These are phyloP conservation scores for Ibycter americanus DNA, from an alignment of 2,797 vertebrate genomes.

Conservation along the genomic window DNA sequence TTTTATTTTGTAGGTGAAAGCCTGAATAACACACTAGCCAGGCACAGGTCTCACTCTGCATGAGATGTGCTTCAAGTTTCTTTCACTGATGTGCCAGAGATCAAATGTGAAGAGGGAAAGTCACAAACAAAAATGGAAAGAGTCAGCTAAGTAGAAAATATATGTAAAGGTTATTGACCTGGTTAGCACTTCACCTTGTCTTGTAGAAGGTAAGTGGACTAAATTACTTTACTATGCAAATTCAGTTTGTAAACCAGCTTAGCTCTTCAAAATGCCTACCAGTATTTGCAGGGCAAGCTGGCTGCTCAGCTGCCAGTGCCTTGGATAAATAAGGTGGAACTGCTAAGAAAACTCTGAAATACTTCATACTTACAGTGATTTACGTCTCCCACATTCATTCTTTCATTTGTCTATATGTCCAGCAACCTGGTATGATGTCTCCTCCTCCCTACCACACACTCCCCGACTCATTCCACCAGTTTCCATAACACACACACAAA, in stretches of 20 bases:
- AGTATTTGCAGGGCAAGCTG: background rate
- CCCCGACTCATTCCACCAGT: background rate
- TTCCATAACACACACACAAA: background rate
- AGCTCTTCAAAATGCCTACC: background rate
- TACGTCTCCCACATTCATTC: background rate
- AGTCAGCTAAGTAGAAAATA: background rate
- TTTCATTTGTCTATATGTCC: background rate
- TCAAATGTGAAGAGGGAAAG: background rate
- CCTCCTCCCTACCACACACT: background rate
- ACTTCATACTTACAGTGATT: background rate
- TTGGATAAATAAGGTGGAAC: background rate
- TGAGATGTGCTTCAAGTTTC: background rate
- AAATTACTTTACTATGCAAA: background rate
- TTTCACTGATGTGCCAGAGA: background rate
- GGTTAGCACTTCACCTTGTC: background rate
- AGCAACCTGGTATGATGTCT: background rate
- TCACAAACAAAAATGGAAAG: background rate
- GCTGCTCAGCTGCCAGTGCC: background rate
- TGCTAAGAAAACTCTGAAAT: background rate
- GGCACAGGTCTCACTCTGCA: background rate
- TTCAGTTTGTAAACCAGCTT: background rate
- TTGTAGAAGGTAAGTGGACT: background rate
- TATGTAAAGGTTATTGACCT: background rate
- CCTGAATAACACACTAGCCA: background rate
- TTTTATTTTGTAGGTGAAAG: background rate